A percentile compares a stretch with the other conserved stretches of the same genome.
These are phyloP conservation scores for Cyprinus carpio DNA, from an alignment of 2,113 vertebrate genomes.

Conservation along the genomic window DNA sequence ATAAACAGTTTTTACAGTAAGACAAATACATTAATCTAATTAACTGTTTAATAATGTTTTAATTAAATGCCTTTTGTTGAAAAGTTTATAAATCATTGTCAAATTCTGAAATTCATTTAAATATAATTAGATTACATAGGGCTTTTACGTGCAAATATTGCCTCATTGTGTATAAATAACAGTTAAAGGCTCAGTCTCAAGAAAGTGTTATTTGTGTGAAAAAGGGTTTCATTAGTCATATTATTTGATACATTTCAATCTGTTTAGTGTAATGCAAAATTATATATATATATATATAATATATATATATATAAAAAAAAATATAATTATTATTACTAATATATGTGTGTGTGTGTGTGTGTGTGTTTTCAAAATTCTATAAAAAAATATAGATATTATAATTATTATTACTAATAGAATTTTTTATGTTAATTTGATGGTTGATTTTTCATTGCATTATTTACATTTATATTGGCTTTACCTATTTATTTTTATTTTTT, in stretches of 20 bases:
- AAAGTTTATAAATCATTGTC: background rate
- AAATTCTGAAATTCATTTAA: background rate
- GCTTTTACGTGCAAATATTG: background rate
- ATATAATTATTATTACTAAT: too few relatives aligned
- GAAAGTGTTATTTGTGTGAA: background rate
- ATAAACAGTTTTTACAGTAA: background rate
- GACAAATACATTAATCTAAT: background rate
- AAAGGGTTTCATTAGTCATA: background rate
- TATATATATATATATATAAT: too few relatives aligned
- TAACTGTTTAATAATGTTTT: background rate
- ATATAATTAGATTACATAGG: background rate
- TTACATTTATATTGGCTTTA: background rate
- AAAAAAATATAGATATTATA: too few relatives aligned
- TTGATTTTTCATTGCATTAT: background rate
- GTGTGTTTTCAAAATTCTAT: too few relatives aligned
- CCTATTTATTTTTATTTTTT: background rate
- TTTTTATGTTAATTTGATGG: background rate
- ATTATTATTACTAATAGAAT: too few relatives aligned
- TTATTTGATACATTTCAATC: background rate
- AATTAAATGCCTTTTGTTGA: background rate
- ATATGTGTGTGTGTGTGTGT: too few relatives aligned
- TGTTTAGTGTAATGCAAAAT: background rate
- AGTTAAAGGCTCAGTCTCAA: too few relatives aligned
- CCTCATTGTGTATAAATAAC: background rate
- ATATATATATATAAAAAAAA: too few relatives aligned